phyloP scores from a whole-genome alignment of 2,797 vertebrate genomes.

The Mus minutoides region DNA sequence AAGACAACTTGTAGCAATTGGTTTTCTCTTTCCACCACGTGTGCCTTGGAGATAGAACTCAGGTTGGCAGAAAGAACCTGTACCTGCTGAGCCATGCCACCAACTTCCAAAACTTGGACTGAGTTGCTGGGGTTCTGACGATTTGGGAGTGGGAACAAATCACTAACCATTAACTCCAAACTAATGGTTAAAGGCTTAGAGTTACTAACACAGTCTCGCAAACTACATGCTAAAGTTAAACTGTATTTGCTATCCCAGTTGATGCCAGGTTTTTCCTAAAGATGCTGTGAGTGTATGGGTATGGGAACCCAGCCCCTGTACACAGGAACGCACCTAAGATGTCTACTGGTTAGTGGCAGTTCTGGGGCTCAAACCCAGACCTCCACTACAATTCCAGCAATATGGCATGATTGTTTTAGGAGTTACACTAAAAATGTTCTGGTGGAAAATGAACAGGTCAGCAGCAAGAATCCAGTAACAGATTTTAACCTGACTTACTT shows the following conservation, averaged over 20 bases:
- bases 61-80: not conserved
- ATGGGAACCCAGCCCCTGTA: not conserved
- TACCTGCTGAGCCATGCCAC: not conserved
- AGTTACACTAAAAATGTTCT: not conserved
- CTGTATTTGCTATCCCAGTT: not conserved
- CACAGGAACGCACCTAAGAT: not conserved
- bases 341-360: not conserved
- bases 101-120: not conserved
- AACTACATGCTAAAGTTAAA: conserved; percentile 1
- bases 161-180: not conserved
- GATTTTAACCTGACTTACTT: not conserved
- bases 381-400: not conserved
- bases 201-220: not conserved
- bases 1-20: not conserved
- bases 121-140: conserved; percentile 5
- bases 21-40: not conserved
- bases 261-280: not conserved
- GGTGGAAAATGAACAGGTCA: no score
- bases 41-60: not conserved
- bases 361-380: not conserved
- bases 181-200: not conserved
- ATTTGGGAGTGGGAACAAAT: not conserved
- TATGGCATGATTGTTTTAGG: not conserved
- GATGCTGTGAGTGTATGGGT: no score
- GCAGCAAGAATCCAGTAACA: not conserved